A percentile compares a stretch with the other conserved stretches of the same genome.
These are phyloP conservation scores for Tyrannus savana DNA, from an alignment of 2,113 vertebrate species.

Conservation along the genomic window DNA sequence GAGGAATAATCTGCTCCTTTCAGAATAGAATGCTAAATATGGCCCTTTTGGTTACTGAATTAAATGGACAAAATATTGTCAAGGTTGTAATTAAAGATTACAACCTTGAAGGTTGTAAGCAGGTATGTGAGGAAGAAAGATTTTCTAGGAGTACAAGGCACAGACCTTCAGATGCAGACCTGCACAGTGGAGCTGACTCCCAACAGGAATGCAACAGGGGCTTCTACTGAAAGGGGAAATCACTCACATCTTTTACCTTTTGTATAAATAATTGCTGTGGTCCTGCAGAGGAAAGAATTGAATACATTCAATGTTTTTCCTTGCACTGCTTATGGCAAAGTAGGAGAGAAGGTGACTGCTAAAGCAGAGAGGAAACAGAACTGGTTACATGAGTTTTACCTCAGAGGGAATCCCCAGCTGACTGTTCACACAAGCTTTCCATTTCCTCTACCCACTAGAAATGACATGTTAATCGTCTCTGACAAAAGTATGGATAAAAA, in stretches of 20 bases:
- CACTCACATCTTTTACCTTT: background rate
- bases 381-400: background rate
- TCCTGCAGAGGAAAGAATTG: background rate
- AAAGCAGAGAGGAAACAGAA: background rate
- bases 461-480: background rate
- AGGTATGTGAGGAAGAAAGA: background rate
- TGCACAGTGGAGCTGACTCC: background rate
- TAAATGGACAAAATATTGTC: background rate
- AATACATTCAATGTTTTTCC: background rate
- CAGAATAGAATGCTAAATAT: background rate
- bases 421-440: background rate
- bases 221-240: background rate
- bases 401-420: background rate
- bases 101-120: too few species aligned
- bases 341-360: background rate
- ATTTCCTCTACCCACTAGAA: background rate
- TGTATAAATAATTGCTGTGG: background rate
- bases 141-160: background rate
- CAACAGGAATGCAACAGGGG: background rate
- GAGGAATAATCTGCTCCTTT: background rate
- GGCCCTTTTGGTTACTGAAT: background rate
- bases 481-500: background rate
- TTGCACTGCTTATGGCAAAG: background rate
- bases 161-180: background rate
- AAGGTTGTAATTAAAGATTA: background rate